Conservation (phyloP, 1,140 invertebrate genomes). For the Brachionus calyciflorus region DNA sequence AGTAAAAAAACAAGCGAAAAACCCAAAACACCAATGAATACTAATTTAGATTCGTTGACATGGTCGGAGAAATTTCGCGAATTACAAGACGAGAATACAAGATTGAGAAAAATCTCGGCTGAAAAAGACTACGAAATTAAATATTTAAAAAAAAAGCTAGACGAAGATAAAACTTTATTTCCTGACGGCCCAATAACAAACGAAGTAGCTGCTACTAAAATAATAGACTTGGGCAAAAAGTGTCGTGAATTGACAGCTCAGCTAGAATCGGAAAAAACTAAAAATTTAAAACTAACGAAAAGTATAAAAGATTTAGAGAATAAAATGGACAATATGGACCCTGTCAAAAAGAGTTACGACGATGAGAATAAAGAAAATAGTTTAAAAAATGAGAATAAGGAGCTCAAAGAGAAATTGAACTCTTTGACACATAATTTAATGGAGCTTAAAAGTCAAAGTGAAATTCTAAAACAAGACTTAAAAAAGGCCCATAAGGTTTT, state of each 20-base stretch:
- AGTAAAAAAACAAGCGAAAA: neutral
- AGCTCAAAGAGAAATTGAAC: constrained; percentile 51
- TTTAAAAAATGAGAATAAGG: neutral
- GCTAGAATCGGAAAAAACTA: constrained; percentile 57
- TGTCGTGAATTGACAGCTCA: constrained; percentile 57
- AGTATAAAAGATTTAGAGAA: constrained; percentile 57
- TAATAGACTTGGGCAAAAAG: constrained; percentile 60
- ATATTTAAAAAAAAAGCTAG: constrained; percentile 56
- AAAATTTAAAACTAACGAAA: constrained; percentile 54
- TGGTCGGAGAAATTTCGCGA: constrained; percentile 48
- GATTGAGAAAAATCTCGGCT: constrained; percentile 57
- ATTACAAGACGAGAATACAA: constrained; percentile 60
- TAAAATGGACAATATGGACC: constrained; percentile 26
- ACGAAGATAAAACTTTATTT: constrained; percentile 51
- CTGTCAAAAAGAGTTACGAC: constrained; percentile 49
- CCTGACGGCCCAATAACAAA: constrained; percentile 47
- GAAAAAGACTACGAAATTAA: constrained; percentile 60
- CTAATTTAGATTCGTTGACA: neutral
- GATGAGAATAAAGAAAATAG: neutral
- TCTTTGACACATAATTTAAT: constrained; percentile 57
- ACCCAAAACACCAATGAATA: neutral
- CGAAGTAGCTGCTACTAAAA: constrained; percentile 58
- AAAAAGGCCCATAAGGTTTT: constrained; percentile 57
- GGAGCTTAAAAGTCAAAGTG: constrained; percentile 56
- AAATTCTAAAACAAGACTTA: constrained; percentile 56